phyloP scores from a whole-genome alignment of 2,113 vertebrate genomes.

The Zosterops lateralis region DNA sequence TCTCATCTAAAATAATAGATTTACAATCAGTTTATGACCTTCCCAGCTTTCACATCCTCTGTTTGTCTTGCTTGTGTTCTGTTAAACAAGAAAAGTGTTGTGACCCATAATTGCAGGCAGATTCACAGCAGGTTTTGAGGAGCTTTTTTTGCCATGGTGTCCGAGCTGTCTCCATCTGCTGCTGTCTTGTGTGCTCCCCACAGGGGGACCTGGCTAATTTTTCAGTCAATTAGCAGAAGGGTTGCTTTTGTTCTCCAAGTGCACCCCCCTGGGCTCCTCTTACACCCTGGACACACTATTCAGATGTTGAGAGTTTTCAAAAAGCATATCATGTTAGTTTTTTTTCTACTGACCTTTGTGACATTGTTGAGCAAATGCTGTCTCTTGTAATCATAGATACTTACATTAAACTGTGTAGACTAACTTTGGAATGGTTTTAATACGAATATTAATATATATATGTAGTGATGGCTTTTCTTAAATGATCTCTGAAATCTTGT shows the following conservation, averaged over 20 bases:
- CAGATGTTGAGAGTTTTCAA: slow-evolving; percentile 78
- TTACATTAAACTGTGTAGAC: slow-evolving; percentile 42
- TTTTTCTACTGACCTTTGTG: slow-evolving; percentile 84
- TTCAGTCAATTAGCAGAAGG: slow-evolving; percentile 99
- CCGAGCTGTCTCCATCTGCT: slow-evolving; percentile 91
- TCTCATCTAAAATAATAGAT: slow-evolving; percentile 3
- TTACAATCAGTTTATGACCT: slow-evolving; percentile 69
- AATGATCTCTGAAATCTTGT: not conserved
- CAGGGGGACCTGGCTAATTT: slow-evolving; percentile 90
- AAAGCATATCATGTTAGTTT: slow-evolving; percentile 78
- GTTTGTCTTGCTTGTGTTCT: slow-evolving; percentile 73
- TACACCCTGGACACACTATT: slow-evolving; percentile 74
- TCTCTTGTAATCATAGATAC: slow-evolving; percentile 76
- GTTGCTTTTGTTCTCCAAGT: slow-evolving; percentile 89
- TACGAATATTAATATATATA: not conserved
- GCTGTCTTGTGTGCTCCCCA: slow-evolving; percentile 83
- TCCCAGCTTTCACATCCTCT: slow-evolving; percentile 67
- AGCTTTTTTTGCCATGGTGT: slow-evolving; percentile 79
- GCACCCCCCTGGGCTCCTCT: slow-evolving; percentile 83
- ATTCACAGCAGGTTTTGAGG: slow-evolving; percentile 86
- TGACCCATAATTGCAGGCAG: slow-evolving; percentile 88
- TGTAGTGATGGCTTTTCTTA: not conserved
- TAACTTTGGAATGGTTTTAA: slow-evolving; percentile 13
- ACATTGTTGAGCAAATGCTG: slow-evolving; percentile 85
- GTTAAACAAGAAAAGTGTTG: slow-evolving; percentile 86